phyloP scores from a whole-genome alignment of 1,140 invertebrate species.

The Mylabris phalerata region DNA sequence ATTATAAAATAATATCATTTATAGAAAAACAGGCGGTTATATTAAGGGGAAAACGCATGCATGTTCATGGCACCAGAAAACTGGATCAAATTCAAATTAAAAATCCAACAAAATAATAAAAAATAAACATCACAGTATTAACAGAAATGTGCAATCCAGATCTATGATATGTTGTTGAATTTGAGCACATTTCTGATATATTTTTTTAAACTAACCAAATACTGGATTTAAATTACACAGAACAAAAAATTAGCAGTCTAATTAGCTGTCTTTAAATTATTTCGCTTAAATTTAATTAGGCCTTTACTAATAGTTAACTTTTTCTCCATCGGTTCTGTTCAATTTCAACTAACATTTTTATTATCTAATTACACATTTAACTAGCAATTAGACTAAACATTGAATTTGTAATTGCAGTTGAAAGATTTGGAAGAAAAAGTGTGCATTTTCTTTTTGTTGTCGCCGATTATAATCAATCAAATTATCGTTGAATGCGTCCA shows the following conservation, averaged over 20 bases:
- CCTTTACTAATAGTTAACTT: constrained; percentile 29
- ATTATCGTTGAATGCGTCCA: no score
- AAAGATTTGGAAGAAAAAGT: neutral
- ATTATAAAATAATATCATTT: constrained; percentile 8
- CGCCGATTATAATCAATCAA: no score
- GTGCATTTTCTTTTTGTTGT: no score
- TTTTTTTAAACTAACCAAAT: constrained; percentile 4
- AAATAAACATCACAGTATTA: constrained; percentile 20
- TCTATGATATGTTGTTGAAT: constrained; percentile 6
- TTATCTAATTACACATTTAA: constrained; percentile 12
- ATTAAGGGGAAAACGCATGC: constrained; percentile 3
- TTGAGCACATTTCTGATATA: constrained; percentile 5
- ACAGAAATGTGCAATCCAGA: constrained; percentile 18
- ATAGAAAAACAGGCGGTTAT: neutral
- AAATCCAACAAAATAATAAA: neutral
- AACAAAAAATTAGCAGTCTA: constrained; percentile 19
- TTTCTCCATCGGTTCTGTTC: neutral
- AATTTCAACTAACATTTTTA: neutral
- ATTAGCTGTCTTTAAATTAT: constrained; percentile 16
- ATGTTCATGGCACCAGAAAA: neutral
- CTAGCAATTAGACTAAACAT: constrained; percentile 5
- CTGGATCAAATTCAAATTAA: constrained; percentile 2
- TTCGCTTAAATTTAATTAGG: constrained; percentile 32
- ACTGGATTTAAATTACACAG: constrained; percentile 2
- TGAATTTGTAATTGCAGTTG: constrained; percentile 7